Evolutionary conservation across 2,888 invertebrate genomes (phyloP).

Genomic region (Alloplasta piceator): DNA sequence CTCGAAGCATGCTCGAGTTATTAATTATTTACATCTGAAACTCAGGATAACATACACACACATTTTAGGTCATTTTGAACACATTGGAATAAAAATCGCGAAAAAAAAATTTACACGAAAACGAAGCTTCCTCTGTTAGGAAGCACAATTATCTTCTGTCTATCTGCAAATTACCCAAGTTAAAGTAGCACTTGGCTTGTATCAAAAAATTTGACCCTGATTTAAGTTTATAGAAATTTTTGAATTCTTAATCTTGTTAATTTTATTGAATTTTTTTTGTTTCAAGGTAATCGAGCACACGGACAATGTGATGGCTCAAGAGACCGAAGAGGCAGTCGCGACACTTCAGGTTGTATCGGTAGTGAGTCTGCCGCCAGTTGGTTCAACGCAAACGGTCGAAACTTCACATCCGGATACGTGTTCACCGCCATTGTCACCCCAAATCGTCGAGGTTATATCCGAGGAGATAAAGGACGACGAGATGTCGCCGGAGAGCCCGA

Average conservation of each 20-base stretch:
- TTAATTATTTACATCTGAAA: no score
- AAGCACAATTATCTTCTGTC: no score
- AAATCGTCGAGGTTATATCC: slow-evolving; percentile 74
- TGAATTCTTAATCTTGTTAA: not conserved
- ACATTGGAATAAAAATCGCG: no score
- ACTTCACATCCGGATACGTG: slow-evolving; percentile 84
- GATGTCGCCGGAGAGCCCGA: slow-evolving; percentile 75
- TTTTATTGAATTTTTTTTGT: slow-evolving; percentile 24
- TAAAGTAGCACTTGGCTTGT: no score
- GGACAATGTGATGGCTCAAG: slow-evolving; percentile 81
- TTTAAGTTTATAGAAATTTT: not conserved
- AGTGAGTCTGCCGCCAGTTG: slow-evolving; percentile 86
- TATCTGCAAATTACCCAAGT: no score
- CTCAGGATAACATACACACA: no score
- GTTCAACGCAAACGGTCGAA: slow-evolving; percentile 87
- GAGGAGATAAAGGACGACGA: slow-evolving; percentile 78
- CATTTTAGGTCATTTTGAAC: no score
- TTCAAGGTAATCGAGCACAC: slow-evolving; percentile 81
- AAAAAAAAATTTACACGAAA: no score
- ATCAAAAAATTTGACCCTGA: no score
- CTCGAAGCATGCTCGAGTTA: no score
- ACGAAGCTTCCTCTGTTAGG: no score
- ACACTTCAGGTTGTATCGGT: slow-evolving; percentile 84
- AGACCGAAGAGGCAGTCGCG: slow-evolving; percentile 82
- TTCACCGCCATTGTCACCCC: slow-evolving; percentile 79